phyloP scores from a whole-genome alignment of 2,113 vertebrate genomes.

The Dolichotis patagonum region DNA sequence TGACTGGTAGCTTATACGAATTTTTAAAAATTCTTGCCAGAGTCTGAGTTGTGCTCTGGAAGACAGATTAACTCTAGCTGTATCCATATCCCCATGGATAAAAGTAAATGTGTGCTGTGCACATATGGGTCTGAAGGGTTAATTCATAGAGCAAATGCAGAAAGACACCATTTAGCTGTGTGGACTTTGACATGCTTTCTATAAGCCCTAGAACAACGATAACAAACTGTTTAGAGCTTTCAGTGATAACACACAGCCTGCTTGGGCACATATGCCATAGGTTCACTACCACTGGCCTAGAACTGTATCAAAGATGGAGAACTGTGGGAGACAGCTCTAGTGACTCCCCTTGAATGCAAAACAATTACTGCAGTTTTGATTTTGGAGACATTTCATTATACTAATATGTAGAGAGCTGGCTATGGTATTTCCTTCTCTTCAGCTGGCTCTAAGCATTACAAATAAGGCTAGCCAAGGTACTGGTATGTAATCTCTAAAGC shows the following conservation, averaged over 20 bases:
- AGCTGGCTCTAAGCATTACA: too few relatives aligned
- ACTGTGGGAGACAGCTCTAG: too few relatives aligned
- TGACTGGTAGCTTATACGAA: slow-evolving; percentile 5
- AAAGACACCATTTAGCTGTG: background rate
- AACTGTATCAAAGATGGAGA: background rate
- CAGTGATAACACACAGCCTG: background rate
- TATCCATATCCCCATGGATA: background rate
- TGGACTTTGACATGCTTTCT: background rate
- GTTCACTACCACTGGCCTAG: background rate
- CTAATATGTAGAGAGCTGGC: too few relatives aligned
- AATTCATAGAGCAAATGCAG: background rate
- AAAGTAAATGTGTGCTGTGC: background rate
- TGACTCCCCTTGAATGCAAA: too few relatives aligned
- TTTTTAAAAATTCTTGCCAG: background rate
- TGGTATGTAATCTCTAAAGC: too few relatives aligned
- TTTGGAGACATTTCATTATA: too few relatives aligned
- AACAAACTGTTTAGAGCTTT: background rate
- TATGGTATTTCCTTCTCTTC: too few relatives aligned
- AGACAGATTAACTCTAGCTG: background rate
- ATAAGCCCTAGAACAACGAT: background rate
- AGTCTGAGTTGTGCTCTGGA: background rate
- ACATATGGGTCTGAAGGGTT: background rate
- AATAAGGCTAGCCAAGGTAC: too few relatives aligned
- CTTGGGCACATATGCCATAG: background rate
- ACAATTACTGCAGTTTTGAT: too few relatives aligned